Evolutionary conservation across 2,888 invertebrate species (phyloP).

Genomic region (Tipula unca): DNA sequence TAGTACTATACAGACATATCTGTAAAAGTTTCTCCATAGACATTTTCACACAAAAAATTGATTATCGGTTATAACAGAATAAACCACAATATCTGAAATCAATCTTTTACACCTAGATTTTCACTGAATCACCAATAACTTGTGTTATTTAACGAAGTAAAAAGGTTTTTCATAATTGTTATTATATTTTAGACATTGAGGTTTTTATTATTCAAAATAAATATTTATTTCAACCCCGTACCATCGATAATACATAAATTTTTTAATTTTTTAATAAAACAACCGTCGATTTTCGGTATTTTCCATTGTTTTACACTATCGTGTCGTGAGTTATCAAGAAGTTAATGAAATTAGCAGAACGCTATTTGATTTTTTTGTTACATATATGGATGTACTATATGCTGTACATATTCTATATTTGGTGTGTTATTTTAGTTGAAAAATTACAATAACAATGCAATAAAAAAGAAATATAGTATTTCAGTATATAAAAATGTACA

Average conservation of each 20-base stretch:
- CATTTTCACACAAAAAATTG: background rate
- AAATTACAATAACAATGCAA: background rate
- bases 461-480: background rate
- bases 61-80: background rate
- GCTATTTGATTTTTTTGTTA: background rate
- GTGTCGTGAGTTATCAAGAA: conserved; percentile 16
- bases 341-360: conserved; percentile 16
- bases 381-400: too few relatives aligned
- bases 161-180: background rate
- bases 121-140: background rate
- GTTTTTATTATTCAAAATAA: background rate
- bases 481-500: background rate
- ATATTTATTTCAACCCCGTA: background rate
- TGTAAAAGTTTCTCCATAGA: background rate
- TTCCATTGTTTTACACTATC: background rate
- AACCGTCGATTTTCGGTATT: background rate
- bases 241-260: background rate
- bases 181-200: background rate
- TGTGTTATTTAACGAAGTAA: background rate
- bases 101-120: background rate
- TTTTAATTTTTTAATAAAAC: background rate
- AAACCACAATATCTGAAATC: background rate
- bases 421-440: background rate
- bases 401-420: background rate
- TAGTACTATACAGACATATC: too few relatives aligned